Evolutionary conservation across 1,140 invertebrate species (phyloP), one percentile per base, ranked within the genome.

Genomic region (Drosophila asahinai): DNA sequence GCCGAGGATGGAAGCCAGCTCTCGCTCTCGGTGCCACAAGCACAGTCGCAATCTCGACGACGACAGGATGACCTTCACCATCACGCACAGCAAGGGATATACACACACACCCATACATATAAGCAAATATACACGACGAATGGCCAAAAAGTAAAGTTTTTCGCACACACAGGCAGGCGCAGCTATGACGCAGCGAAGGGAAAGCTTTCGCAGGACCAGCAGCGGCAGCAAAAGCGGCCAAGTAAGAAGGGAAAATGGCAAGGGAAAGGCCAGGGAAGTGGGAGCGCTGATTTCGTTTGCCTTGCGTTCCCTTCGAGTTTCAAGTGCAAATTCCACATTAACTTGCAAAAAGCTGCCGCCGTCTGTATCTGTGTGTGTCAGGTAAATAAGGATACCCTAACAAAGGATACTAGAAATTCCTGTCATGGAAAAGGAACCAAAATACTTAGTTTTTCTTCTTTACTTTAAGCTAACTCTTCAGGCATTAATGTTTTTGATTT

Each of bases 61-160:
- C 89, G 81, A 83, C 89, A 74, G 79, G 77, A 91, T 91, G 89
- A 91, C 89, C 89, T 91, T 91, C 89, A 91, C 74, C 83, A 91
- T 82, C 83, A 87, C 86, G 82, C 86, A 86, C 76, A 82, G 75
- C 49, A 59, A 89, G 71, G 80, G 67, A 81, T 43, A 40, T 33
- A 48, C 12, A 48, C 25, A 55, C 52, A 54, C 47, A 48, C 5
- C 17, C 25, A n/a, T 17, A 36, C 17, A 40, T 17, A 65, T 22
- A 49, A 8, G 40, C 5, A 49, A 0, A 51, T 55, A 12, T 30
- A 30, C 27, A 42, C 51, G 33, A 30, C 51, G 43, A 60, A 76
- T 80, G 78, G 76, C 84, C 70, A 83, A 87, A 83, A 87, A 83
- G 75, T 60, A 84, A 89, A 89, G 81, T 87, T 89, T 86, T 89